A percentile compares a stretch with the other conserved stretches of the same genome.
These are phyloP conservation scores for Ispidina picta DNA, from an alignment of 2,797 vertebrate species.

Conservation along the genomic window DNA sequence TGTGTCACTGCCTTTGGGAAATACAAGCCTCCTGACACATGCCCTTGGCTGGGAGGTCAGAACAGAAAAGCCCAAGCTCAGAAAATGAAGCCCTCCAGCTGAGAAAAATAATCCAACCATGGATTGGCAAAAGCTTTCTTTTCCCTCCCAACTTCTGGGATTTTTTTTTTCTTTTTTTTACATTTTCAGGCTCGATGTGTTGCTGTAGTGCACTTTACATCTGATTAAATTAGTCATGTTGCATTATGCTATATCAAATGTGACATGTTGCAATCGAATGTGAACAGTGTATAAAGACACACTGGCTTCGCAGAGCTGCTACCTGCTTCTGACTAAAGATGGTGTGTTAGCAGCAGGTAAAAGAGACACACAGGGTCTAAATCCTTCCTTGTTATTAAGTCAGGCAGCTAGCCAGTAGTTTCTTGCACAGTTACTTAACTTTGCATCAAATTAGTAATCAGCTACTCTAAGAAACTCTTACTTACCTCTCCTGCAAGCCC, in stretches of 20 bases:
- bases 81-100: conserved; percentile 59
- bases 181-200: conserved; percentile 44
- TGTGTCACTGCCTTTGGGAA: conserved; percentile 69
- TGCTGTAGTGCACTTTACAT: conserved; percentile 67
- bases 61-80: conserved; percentile 60
- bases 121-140: conserved; percentile 43
- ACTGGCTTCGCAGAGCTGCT: conserved; percentile 21
- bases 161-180: not conserved
- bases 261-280: conserved; percentile 70
- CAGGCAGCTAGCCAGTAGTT: not conserved
- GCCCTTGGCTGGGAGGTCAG: conserved; percentile 74
- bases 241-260: conserved; percentile 64
- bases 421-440: not conserved
- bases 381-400: not conserved
- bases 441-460: not conserved
- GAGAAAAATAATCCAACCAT: conserved; percentile 67
- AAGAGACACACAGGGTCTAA: not conserved
- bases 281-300: conserved; percentile 65
- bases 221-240: conserved; percentile 78
- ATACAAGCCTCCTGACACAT: conserved; percentile 42
- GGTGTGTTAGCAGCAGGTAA: not conserved
- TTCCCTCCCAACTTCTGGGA: not conserved
- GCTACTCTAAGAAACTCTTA: not conserved
- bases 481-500: not conserved
- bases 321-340: not conserved